Conservation (phyloP, 1,140 invertebrate species). For the Oscheius sp. region DNA sequence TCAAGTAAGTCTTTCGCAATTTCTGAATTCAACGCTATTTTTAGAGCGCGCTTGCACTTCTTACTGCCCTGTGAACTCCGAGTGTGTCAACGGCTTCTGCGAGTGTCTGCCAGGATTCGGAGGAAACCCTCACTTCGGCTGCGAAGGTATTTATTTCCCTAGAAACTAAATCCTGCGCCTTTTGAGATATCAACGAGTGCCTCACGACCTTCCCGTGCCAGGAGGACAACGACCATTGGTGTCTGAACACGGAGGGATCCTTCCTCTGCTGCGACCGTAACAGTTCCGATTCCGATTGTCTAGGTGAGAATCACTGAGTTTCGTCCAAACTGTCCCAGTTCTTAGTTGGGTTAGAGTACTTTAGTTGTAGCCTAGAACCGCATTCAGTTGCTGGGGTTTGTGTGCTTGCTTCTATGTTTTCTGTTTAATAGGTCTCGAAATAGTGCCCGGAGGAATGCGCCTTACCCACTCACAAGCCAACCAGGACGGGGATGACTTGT, state of each 20-base stretch:
- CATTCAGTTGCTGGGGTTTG: not conserved
- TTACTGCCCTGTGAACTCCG: slow-evolving; percentile 43
- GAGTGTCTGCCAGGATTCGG: slow-evolving; percentile 41
- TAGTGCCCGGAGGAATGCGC: not conserved
- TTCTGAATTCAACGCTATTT: not conserved
- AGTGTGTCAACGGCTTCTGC: slow-evolving; percentile 41
- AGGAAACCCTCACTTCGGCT: slow-evolving; percentile 39
- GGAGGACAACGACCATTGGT: slow-evolving; percentile 39
- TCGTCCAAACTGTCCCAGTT: not conserved
- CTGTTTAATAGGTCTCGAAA: not conserved
- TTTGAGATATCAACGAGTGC: slow-evolving; percentile 52
- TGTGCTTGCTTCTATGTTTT: slow-evolving; percentile 9
- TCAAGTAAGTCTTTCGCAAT: not conserved
- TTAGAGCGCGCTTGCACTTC: slow-evolving; percentile 15
- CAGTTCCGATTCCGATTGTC: slow-evolving; percentile 13
- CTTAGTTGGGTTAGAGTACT: not conserved
- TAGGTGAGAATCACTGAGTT: slow-evolving; percentile 4
- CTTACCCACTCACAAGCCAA: not conserved
- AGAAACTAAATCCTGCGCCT: not conserved
- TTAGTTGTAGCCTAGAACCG: not conserved
- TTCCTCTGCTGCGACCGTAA: slow-evolving; percentile 43
- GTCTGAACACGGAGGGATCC: slow-evolving; percentile 47
- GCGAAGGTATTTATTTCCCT: slow-evolving; percentile 39
- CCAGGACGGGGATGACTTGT: not conserved
- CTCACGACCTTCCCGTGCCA: slow-evolving; percentile 18